Percentiles rank a stretch among this genome's conserved stretches.
Conservation (phyloP, 2,113 vertebrate species). For the Hyperopisus bebe region DNA sequence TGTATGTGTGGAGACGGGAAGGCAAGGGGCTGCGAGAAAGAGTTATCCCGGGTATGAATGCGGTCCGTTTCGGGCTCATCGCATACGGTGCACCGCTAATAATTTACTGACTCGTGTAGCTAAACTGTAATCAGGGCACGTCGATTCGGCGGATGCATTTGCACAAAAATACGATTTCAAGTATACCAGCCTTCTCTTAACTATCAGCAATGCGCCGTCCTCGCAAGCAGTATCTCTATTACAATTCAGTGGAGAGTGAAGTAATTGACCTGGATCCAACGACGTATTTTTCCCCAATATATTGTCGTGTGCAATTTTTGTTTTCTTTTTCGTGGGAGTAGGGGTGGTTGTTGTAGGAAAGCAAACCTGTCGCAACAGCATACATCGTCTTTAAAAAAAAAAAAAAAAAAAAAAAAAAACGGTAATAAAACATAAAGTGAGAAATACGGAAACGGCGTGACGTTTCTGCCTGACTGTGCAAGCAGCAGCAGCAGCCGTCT, state of each 20-base stretch:
- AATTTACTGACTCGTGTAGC: not conserved
- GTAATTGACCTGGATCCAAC: not conserved
- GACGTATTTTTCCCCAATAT: not conserved
- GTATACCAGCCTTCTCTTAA: not conserved
- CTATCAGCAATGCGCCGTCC: not conserved
- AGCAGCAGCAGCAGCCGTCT: not conserved
- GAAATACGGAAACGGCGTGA: not conserved
- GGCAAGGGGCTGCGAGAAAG: not conserved
- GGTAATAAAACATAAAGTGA: not conserved
- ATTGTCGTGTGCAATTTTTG: not conserved
- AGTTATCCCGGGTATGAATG: not conserved
- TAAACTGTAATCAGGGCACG: not conserved
- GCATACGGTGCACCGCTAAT: not conserved
- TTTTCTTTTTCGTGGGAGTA: not conserved
- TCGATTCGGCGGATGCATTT: not conserved
- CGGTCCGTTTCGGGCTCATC: not conserved
- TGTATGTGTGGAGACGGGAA: not conserved
- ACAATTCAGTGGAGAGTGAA: not conserved
- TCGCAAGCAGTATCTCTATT: not conserved
- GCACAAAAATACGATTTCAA: not conserved
- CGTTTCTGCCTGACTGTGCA: not conserved
- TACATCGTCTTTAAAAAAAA: not conserved
- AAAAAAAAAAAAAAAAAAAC: not conserved
- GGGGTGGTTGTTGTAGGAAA: not conserved
- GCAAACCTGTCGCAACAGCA: not conserved